Conservation (phyloP, 2,113 vertebrate genomes). For the Bungarus multicinctus region DNA sequence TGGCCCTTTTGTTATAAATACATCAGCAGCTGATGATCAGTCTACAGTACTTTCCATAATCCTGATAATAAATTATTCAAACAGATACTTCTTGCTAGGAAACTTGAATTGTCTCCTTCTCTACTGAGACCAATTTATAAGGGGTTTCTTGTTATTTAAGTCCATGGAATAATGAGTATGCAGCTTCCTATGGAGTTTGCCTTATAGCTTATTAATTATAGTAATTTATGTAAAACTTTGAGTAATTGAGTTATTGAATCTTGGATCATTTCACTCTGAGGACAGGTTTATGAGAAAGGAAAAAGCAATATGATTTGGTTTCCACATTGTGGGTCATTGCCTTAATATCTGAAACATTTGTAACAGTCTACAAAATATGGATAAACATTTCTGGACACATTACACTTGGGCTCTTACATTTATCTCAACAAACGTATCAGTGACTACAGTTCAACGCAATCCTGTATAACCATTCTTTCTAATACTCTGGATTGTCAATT, state of each 20-base stretch:
- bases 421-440: not conserved
- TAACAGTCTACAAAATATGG: not conserved
- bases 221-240: not conserved
- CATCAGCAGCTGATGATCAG: not conserved
- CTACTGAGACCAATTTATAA: not conserved
- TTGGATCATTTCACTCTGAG: not conserved
- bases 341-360: not conserved
- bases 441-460: not conserved
- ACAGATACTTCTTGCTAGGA: not conserved
- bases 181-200: not conserved
- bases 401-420: not conserved
- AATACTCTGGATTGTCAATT: not conserved
- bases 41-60: not conserved
- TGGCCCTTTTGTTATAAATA: constrained; percentile 12
- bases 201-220: not conserved
- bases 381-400: not conserved
- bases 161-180: not conserved
- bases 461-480: not conserved
- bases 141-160: not conserved
- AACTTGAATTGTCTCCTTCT: not conserved
- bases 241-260: not conserved
- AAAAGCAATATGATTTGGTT: not conserved
- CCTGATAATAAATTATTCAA: not conserved
- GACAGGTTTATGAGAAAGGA: not conserved
- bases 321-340: not conserved